Evolutionary conservation across 1,140 invertebrate genomes (phyloP), one percentile per base, ranked within the genome.

Genomic region (Teleogryllus occipitalis): DNA sequence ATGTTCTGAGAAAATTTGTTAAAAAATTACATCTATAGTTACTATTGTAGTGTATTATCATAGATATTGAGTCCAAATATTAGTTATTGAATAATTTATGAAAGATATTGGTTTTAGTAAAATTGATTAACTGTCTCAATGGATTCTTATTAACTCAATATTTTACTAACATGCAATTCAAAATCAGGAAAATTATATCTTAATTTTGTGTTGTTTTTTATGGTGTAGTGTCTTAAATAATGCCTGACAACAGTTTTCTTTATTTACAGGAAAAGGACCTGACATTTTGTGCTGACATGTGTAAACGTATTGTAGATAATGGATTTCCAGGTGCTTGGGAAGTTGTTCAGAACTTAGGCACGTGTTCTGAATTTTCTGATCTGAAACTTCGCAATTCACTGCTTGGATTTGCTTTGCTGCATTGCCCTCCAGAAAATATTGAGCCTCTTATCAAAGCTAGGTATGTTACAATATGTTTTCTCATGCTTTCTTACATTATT

Each of bases 241-340:
- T n/a, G n/a, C n/a, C n/a, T 39, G 27, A 39, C 1, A 39, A 5
- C 27, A 2, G 27, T 39, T 22, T 72, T 39, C 74, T 6, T 79
- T 27, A 74, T 47, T 8, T 89, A 2, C 82, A 88, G 85, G 86
- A 86, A 80, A 82, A 84, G 80, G 90, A 92, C 82, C 89, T 87
- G 81, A 84, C 82, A 47, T 85, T 86, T 79, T 90, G 88, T 79
- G 85, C 87, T 80, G 84, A 86, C 75, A 85, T 85, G 8, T 90
- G 90, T 83, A 84, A 86, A 46, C 85, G 87, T 81, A 84, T 92
- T 75, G 88, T 91, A 80, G 83, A 87, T 12, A 84, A 85, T 65
- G 86, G 86, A 82, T 88, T 90, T 83, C 82, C 87, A 78, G 82
- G 85, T 39, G 87, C 88, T 15, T 92, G 91, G 91, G 85, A 85